Conservation (phyloP, 1,140 invertebrate genomes). For the Euglossa dilemma region DNA sequence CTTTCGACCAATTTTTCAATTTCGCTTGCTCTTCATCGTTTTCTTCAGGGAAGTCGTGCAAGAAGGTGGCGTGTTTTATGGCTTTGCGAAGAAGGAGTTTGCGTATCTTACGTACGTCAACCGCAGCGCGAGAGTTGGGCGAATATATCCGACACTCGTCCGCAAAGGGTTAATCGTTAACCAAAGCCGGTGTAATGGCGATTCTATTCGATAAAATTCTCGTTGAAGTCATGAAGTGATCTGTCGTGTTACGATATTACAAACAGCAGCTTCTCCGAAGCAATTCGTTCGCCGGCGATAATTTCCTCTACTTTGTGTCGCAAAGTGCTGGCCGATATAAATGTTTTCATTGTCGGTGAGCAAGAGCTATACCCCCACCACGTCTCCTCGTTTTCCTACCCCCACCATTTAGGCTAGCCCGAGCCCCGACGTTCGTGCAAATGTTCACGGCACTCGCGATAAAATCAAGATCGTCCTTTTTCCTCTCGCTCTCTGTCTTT, state of each 20-base stretch:
- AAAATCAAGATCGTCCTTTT: conserved; percentile 35
- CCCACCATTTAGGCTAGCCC: no score
- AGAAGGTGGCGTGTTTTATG: no score
- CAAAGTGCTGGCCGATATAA: conserved; percentile 35
- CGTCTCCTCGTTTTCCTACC: no score
- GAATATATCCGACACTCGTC: no score
- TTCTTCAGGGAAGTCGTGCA: no score
- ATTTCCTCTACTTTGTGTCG: conserved; percentile 38
- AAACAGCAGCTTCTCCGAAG: conserved; percentile 28
- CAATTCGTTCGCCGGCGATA: conserved; percentile 8
- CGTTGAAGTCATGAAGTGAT: conserved; percentile 15
- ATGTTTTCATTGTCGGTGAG: conserved; percentile 27
- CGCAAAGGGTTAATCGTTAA: background rate
- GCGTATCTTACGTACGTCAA: no score
- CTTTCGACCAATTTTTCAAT: no score
- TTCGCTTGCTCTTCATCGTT: no score
- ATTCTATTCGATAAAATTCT: background rate
- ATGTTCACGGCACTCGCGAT: conserved; percentile 23
- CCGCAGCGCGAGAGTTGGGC: no score
- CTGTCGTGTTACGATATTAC: background rate
- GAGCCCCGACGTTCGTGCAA: background rate
- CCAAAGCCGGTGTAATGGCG: background rate
- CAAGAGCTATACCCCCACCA: background rate
- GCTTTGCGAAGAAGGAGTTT: no score
- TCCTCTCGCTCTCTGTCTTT: background rate